phyloP scores from a whole-genome alignment of 2,113 vertebrate genomes.

The Piprites chloris region DNA sequence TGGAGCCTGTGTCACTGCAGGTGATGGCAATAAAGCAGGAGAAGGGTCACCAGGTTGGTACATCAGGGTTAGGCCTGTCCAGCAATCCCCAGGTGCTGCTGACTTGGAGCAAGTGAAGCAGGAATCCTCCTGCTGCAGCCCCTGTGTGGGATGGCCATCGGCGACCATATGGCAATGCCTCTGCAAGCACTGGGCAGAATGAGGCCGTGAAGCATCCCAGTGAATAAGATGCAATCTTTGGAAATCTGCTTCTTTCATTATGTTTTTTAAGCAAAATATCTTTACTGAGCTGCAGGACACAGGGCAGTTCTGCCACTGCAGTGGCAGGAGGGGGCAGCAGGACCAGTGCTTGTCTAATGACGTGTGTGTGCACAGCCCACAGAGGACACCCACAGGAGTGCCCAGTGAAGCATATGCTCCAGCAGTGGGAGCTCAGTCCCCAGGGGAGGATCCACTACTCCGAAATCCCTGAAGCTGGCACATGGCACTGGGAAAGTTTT shows the following conservation, averaged over 20 bases:
- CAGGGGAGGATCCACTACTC: neutral
- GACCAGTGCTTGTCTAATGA: rapidly evolving
- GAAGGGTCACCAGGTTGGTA: neutral
- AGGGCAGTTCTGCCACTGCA: neutral
- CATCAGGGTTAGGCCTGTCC: too few species aligned
- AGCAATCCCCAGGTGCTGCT: neutral
- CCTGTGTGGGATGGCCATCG: rapidly evolving
- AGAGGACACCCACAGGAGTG: rapidly evolving
- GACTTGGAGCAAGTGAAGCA: rapidly evolving
- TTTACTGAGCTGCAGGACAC: neutral
- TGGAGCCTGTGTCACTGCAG: neutral
- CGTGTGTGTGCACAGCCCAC: neutral
- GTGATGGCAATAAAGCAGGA: neutral
- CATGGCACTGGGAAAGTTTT: neutral
- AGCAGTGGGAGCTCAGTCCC: neutral
- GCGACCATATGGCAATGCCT: neutral
- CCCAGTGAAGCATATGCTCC: neutral
- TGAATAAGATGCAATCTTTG: neutral
- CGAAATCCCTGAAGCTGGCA: neutral
- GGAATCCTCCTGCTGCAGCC: neutral
- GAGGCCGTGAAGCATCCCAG: neutral
- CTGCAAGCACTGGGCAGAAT: neutral
- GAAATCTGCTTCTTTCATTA: neutral
- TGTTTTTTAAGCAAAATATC: neutral
- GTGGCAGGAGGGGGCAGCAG: neutral